phyloP scores from a whole-genome alignment of 1,140 invertebrate genomes.

The Radopholus similis region DNA sequence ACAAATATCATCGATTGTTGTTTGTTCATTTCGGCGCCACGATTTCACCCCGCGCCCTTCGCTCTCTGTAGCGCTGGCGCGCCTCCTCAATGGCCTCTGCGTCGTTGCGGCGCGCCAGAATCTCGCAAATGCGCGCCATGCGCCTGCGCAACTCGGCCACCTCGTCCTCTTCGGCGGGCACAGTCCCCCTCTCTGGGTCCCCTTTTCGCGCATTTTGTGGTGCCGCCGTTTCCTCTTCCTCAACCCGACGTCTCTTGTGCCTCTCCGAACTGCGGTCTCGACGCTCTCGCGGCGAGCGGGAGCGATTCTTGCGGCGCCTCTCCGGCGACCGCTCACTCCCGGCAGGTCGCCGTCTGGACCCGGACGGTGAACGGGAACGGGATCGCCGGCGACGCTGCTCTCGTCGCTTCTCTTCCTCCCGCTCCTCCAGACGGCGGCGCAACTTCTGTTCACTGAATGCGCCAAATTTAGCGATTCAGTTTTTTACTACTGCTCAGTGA shows the following conservation, averaged over 20 bases:
- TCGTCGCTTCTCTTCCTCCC: background rate
- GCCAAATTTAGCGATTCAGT: no score
- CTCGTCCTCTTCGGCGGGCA: background rate
- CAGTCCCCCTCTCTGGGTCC: background rate
- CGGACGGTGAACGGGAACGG: background rate
- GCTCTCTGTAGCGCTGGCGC: slow-evolving; percentile 22
- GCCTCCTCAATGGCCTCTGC: slow-evolving; percentile 8
- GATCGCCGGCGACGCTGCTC: background rate
- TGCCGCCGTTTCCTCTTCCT: background rate
- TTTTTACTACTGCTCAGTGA: no score
- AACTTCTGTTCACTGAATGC: no score
- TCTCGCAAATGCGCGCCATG: slow-evolving; percentile 22
- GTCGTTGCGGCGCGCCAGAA: slow-evolving; percentile 15
- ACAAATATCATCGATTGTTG: no score
- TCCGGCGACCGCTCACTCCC: background rate
- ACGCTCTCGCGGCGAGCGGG: background rate
- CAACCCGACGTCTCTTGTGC: background rate
- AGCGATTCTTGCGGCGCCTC: no score
- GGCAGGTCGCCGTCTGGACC: background rate
- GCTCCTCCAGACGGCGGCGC: no score
- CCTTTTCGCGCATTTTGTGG: background rate
- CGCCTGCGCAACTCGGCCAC: background rate
- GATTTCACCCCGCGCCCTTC: slow-evolving; percentile 14
- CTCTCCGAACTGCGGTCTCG: background rate
- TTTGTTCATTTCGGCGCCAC: no score